Evolutionary conservation across 2,113 vertebrate genomes (phyloP).

Genomic region (Turnix velox): DNA sequence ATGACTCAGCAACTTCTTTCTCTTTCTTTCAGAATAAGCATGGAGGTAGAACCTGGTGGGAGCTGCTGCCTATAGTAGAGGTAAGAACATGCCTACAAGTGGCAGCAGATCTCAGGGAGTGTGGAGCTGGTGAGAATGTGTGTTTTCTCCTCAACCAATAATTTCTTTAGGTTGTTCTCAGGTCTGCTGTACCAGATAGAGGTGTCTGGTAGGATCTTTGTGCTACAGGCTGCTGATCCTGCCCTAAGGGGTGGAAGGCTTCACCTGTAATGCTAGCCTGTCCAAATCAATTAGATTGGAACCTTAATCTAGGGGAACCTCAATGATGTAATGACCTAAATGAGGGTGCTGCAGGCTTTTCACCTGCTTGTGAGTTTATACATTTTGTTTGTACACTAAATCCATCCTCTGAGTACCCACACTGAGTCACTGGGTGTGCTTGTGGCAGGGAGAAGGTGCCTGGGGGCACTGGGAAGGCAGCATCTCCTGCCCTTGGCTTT

Average conservation of each 20-base stretch:
- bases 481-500: background rate
- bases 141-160: accelerated
- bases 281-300: background rate
- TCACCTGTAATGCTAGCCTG: background rate
- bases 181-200: accelerated
- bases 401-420: accelerated
- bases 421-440: accelerated
- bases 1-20: background rate
- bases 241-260: background rate
- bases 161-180: background rate
- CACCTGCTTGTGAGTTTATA: background rate
- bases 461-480: background rate
- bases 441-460: accelerated
- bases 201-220: background rate
- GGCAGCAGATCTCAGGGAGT: accelerated
- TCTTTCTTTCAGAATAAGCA: background rate
- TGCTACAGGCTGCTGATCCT: background rate
- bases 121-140: background rate
- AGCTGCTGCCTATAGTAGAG: accelerated
- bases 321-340: background rate
- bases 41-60: background rate
- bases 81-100: background rate
- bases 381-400: background rate
- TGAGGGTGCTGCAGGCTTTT: background rate
- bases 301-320: background rate